phyloP scores from a whole-genome alignment of 2,888 invertebrate species.

The Ormyrus pomaceus region DNA sequence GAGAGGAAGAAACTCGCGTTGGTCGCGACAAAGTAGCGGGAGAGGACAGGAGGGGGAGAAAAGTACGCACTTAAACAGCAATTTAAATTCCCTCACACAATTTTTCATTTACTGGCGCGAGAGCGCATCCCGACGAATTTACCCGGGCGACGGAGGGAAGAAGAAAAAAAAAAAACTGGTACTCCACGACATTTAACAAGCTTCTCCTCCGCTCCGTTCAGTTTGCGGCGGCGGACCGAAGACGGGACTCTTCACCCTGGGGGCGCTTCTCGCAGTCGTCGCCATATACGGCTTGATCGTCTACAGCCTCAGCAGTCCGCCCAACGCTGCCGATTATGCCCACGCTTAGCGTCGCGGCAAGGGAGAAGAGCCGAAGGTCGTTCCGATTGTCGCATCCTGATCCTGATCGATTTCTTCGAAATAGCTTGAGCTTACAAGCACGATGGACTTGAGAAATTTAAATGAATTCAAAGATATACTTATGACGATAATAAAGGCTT shows the following conservation, averaged over 20 bases:
- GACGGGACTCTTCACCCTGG: slow-evolving; percentile 65
- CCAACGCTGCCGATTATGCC: slow-evolving; percentile 55
- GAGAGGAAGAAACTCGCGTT: background rate
- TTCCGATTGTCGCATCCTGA: too few relatives aligned
- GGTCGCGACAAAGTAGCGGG: too few relatives aligned
- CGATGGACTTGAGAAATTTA: too few relatives aligned
- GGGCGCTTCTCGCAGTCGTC: slow-evolving; percentile 64
- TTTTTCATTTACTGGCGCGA: slow-evolving; percentile 21
- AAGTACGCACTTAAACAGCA: slow-evolving; percentile 12
- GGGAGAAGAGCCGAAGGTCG: too few relatives aligned
- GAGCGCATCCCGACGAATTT: background rate
- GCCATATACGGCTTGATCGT: slow-evolving; percentile 65
- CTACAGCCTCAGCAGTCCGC: slow-evolving; percentile 65
- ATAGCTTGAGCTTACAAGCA: too few relatives aligned
- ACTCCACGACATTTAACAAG: too few relatives aligned
- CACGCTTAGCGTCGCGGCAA: slow-evolving; percentile 1
- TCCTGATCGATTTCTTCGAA: too few relatives aligned
- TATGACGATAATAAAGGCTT: too few relatives aligned
- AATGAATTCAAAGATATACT: too few relatives aligned
- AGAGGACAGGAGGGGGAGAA: background rate
- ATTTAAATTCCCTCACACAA: slow-evolving; percentile 27
- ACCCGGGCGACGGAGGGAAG: background rate
- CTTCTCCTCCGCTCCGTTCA: slow-evolving; percentile 24
- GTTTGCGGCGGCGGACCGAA: slow-evolving; percentile 58
- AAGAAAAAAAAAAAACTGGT: too few relatives aligned